Conservation (phyloP, 2,113 vertebrate species). For the Excalfactoria chinensis region DNA sequence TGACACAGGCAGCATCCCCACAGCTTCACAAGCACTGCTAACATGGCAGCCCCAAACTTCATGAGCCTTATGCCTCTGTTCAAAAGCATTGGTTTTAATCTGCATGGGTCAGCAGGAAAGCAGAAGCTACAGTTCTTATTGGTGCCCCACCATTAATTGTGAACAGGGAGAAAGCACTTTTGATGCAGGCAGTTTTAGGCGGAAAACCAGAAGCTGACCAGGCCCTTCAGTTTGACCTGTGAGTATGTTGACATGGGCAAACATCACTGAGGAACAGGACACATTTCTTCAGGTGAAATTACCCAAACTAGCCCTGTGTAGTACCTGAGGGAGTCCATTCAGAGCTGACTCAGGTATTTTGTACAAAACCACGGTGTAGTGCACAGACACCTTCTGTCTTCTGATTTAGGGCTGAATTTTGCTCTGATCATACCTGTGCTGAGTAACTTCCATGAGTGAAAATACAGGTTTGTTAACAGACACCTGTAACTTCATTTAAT, state of each 20-base stretch:
- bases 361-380: not conserved
- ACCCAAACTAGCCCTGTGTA: not conserved
- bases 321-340: not conserved
- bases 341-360: not conserved
- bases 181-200: not conserved
- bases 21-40: not conserved
- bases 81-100: not conserved
- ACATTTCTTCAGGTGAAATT: not conserved
- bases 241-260: fast-evolving
- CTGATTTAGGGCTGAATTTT: not conserved
- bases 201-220: not conserved
- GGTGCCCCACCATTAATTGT: not conserved
- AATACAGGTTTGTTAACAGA: not conserved
- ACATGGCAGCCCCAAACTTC: not conserved
- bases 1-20: fast-evolving
- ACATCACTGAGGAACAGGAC: not conserved
- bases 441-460: not conserved
- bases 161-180: not conserved
- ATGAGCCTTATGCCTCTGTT: not conserved
- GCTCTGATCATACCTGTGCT: not conserved
- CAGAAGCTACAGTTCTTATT: not conserved
- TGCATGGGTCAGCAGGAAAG: not conserved
- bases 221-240: fast-evolving
- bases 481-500: not conserved
- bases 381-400: not conserved